Conservation (phyloP, 2,888 invertebrate genomes). For the Pteria penguin region DNA sequence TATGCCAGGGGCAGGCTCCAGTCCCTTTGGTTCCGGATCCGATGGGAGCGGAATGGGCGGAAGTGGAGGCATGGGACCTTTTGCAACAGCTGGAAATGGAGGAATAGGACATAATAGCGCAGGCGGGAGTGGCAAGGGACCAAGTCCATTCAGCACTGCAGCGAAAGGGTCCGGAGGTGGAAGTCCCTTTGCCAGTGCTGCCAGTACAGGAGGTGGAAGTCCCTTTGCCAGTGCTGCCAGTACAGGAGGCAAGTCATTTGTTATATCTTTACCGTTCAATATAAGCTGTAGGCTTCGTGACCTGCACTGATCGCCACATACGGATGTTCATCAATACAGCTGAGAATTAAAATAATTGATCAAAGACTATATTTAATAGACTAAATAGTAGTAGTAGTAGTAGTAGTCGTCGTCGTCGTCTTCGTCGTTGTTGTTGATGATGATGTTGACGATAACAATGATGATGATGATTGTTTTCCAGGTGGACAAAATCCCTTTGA, state of each 20-base stretch:
- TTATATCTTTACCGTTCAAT: too few species aligned
- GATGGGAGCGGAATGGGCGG: background rate
- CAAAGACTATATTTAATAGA: too few species aligned
- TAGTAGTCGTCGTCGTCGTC: too few species aligned
- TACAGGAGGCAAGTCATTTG: too few species aligned
- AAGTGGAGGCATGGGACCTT: background rate
- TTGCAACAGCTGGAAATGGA: background rate
- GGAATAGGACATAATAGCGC: background rate
- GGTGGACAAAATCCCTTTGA: conserved; percentile 20
- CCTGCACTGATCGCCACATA: too few species aligned
- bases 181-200: background rate
- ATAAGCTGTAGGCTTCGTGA: too few species aligned
- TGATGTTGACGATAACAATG: too few species aligned
- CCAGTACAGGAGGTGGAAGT: background rate
- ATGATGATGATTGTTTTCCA: background rate
- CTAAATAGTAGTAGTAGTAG: too few species aligned
- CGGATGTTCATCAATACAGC: too few species aligned
- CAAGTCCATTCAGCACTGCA: background rate
- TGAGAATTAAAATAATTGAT: too few species aligned
- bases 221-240: background rate
- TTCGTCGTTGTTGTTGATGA: too few species aligned
- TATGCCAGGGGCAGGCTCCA: background rate
- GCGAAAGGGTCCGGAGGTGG: background rate
- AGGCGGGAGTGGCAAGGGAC: background rate
- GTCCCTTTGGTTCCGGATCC: background rate